Evolutionary conservation across 2,888 invertebrate genomes (phyloP).

Genomic region (Hyles lineata): DNA sequence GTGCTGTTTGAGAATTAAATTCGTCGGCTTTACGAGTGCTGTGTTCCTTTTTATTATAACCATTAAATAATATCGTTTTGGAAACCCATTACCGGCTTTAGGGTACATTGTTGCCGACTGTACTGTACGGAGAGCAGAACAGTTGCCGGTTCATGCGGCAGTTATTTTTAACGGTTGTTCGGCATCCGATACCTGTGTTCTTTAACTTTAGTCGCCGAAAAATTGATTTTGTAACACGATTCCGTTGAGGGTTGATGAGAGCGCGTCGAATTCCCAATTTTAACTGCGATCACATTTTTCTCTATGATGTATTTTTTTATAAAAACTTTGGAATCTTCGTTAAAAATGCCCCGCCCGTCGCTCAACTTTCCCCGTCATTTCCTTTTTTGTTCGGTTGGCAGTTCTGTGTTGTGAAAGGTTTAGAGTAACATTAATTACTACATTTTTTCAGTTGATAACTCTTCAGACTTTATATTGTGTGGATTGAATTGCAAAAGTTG

Average conservation of each 20-base stretch:
- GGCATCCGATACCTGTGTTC: constrained; percentile 15
- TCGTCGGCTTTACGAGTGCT: constrained; percentile 27
- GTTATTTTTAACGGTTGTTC: constrained; percentile 17
- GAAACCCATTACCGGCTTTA: constrained; percentile 19
- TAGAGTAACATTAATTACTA: too few species aligned
- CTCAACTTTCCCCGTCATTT: too few species aligned
- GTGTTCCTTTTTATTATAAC: constrained; percentile 27
- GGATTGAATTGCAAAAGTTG: too few species aligned
- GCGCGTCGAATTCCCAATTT: not conserved
- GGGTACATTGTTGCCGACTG: not conserved
- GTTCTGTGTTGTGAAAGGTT: too few species aligned
- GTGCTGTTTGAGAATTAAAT: constrained; percentile 26
- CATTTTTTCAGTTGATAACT: too few species aligned
- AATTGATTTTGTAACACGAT: constrained; percentile 1
- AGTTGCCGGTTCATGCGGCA: constrained; percentile 17
- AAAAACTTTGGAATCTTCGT: too few species aligned
- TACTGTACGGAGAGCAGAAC: constrained; percentile 4
- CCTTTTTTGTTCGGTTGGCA: too few species aligned
- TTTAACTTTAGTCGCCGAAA: constrained; percentile 19
- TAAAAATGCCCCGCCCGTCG: too few species aligned
- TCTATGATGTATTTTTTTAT: not conserved
- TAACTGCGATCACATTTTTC: not conserved
- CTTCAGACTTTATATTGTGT: too few species aligned
- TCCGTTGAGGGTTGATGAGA: not conserved
- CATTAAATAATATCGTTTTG: constrained; percentile 30